Percentiles rank a stretch among this genome's conserved stretches.
These are phyloP conservation scores for Eudyptes chrysolophus DNA, from an alignment of 2,113 vertebrate species.

Conservation along the genomic window DNA sequence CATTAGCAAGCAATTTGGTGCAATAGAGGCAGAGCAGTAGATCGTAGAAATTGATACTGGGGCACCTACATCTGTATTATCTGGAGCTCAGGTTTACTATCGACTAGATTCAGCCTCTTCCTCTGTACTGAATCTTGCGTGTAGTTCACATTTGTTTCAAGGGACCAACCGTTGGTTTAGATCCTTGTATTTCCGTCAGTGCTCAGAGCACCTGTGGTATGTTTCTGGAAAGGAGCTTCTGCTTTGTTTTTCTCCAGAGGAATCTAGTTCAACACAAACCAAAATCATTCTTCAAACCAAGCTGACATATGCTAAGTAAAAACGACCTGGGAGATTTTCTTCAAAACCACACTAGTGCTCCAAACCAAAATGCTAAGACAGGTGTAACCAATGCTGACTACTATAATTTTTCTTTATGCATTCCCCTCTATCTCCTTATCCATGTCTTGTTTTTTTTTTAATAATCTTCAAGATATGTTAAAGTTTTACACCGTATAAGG, in stretches of 20 bases:
- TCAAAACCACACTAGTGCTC: not conserved
- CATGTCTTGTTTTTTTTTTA: not conserved
- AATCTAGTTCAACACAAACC: not conserved
- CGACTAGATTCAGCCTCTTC: not conserved
- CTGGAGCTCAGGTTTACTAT: not conserved
- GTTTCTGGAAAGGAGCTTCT: not conserved
- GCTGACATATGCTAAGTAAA: not conserved
- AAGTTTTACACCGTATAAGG: not conserved
- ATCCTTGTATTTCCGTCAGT: not conserved
- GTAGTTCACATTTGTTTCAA: not conserved
- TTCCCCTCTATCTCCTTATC: not conserved
- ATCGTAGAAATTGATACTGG: not conserved
- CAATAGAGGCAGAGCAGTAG: not conserved
- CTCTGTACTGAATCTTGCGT: not conserved
- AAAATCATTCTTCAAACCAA: not conserved
- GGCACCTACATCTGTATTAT: not conserved
- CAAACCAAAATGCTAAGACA: not conserved
- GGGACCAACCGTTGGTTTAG: not conserved
- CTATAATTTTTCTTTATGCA: not conserved
- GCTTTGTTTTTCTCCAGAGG: not conserved
- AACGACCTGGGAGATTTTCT: not conserved
- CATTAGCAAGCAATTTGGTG: not conserved
- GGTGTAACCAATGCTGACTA: not conserved
- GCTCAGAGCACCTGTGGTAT: not conserved
- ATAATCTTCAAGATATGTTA: not conserved